Evolutionary conservation across 2,888 invertebrate genomes (phyloP), one percentile per base, ranked within the genome.

Genomic region (Melanchra persicariae): DNA sequence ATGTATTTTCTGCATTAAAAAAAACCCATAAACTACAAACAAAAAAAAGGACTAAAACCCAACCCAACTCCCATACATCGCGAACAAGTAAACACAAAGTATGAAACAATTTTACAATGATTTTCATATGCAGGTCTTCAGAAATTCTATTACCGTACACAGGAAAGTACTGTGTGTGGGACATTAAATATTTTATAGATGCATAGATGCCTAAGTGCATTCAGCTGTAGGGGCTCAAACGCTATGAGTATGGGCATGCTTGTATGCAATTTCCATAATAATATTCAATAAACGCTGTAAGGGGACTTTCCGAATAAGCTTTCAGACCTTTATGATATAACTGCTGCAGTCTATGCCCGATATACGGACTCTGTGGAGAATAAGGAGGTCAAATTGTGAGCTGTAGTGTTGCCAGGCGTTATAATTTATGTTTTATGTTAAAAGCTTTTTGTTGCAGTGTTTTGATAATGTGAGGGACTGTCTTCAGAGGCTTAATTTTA

Each of bases 251-350:
- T 59, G 59, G 61, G 24, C 63, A 66, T 59, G 68, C 61, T 61
- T 58, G 62, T 77, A 72, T 67, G 59, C 67, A 75, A 85, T 85
- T 84, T 81, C 72, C 85, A 82, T 84, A 84, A 85, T 82, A 84
- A 81, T 79, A 73, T 80, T 84, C 68, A 80, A 84, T 82, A 85
- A 85, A 83, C 71, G 82, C 61, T 76, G 68, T 76, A 70, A 68
- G 63, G 47, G 72, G 66, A 75, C 67, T 79, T 81, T 62, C 43
- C 45, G 55, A 73, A 83, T 83, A 78, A 76, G 72, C 84, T 77
- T 75, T 75, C 70, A 75, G 81, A 69, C 72, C 68, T 73, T 81
- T 72, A 61, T 70, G 65, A 66, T 47, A 45, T 70, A 62, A 60
- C 70, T 62, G 57, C 15, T 22, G 40, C 54, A 58, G 60, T 80